Evolutionary conservation across 2,888 invertebrate species (phyloP).

Genomic region (Lacanobia wlatinum): DNA sequence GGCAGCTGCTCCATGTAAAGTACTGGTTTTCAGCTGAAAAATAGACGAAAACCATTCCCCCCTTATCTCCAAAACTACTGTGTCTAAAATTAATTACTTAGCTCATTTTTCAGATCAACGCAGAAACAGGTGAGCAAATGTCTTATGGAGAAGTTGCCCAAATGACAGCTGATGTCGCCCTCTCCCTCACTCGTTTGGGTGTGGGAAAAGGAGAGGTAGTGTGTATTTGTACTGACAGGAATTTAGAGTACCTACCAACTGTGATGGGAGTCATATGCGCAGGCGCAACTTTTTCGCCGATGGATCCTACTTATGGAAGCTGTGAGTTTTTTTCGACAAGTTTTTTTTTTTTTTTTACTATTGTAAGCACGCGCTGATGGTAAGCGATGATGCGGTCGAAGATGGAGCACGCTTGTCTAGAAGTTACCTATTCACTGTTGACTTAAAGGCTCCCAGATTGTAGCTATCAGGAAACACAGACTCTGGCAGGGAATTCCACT

Average conservation of each 20-base stretch:
- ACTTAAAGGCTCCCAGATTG: too few species aligned
- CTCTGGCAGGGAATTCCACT: too few species aligned
- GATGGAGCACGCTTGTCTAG: too few species aligned
- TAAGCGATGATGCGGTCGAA: too few species aligned
- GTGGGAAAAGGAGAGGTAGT: slow-evolving; percentile 73
- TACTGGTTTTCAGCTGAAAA: too few species aligned
- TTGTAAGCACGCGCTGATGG: too few species aligned
- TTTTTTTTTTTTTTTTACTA: too few species aligned
- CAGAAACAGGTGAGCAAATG: slow-evolving; percentile 64
- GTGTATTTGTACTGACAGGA: slow-evolving; percentile 68
- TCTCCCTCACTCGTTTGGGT: slow-evolving; percentile 73
- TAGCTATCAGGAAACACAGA: too few species aligned
- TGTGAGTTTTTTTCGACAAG: slow-evolving; percentile 47
- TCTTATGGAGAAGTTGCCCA: slow-evolving; percentile 71
- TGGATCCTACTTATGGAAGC: slow-evolving; percentile 57
- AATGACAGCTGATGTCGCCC: slow-evolving; percentile 71
- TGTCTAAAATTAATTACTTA: not conserved
- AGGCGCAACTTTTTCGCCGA: slow-evolving; percentile 64
- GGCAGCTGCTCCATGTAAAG: too few species aligned
- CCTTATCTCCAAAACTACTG: too few species aligned
- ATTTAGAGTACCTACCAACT: slow-evolving; percentile 64
- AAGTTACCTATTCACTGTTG: too few species aligned
- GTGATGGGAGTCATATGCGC: slow-evolving; percentile 65
- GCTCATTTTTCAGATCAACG: slow-evolving; percentile 53
- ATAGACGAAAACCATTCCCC: too few species aligned